phyloP scores from a whole-genome alignment of 2,888 invertebrate genomes.

The Panorpa germanica region DNA sequence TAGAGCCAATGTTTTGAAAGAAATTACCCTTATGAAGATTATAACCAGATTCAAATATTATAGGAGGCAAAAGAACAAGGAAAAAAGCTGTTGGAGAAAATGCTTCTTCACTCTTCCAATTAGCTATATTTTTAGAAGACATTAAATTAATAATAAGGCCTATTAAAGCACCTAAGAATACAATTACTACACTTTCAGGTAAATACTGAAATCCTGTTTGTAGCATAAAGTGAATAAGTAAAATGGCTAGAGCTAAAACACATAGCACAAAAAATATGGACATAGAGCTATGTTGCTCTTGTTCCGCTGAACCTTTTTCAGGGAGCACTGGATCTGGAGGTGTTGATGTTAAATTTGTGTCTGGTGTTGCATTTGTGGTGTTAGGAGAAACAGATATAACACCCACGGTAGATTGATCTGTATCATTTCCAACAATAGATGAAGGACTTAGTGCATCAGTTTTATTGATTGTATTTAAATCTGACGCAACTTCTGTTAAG shows the following conservation, averaged over 20 bases:
- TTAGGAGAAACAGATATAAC: no score
- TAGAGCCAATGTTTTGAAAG: conserved; percentile 97
- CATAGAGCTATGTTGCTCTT: conserved; percentile 91
- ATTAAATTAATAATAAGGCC: conserved; percentile 80
- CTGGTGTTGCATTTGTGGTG: no score
- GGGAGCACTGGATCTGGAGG: conserved; percentile 67
- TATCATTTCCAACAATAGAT: no score
- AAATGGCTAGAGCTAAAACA: conserved; percentile 82
- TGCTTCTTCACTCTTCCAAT: conserved; percentile 94
- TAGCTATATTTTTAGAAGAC: conserved; percentile 74
- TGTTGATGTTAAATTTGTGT: no score
- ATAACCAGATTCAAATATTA: conserved; percentile 98
- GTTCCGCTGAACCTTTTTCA: conserved; percentile 79
- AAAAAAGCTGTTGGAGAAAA: conserved; percentile 98
- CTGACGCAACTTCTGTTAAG: no score
- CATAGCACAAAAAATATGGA: conserved; percentile 96
- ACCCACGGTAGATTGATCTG: no score
- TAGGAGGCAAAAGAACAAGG: conserved; percentile 87
- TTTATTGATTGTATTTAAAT: no score
- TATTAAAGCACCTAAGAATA: conserved; percentile 84
- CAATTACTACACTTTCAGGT: conserved; percentile 94
- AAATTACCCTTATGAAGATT: conserved; percentile 96
- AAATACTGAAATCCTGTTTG: conserved; percentile 92
- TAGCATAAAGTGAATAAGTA: conserved; percentile 86
- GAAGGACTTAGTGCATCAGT: no score